Evolutionary conservation across 2,888 invertebrate species (phyloP), one percentile per base, ranked within the genome.

Genomic region (Campoletis raptor): DNA sequence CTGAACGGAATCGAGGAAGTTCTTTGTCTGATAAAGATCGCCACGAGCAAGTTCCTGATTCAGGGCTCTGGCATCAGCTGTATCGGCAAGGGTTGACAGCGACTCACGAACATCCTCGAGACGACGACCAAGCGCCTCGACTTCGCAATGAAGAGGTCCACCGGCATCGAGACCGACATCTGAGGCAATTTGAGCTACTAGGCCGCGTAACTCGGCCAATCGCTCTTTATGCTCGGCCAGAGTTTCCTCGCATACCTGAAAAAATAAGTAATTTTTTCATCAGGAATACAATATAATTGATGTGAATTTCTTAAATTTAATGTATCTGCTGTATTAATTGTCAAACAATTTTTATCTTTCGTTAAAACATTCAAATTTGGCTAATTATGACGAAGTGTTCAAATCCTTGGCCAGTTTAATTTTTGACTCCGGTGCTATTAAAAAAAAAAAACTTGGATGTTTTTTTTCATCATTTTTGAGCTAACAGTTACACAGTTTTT

Each of bases 41-140:
- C 95, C 95, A 69, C 95, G 95, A 64, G 96, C 94, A 85, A 95
- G 94, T 85, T 95, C 94, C 81, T 95, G 95, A 89, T 95, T 95
- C 92, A 90, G 95, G 85, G 96, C 96, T 87, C 96, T 95, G 37
- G 96, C 96, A 90, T 98, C 97, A 5, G 97, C 97, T 61, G 97
- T 96, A 94, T 97, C 97, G 0, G 97, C 97, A 89, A 98, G 94
- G 4, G 96, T 96, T 72, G 97, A 96, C 9, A 98, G 96, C 0
- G 97, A 96, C 85, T 97, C 96, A 36, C 97, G 96, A 45, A 97
- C 97, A 92, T 97, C 96, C 93, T 97, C 96, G 87, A 98, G 95
- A 45, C 97, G 95, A 84, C 96, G 95, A 64, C 97, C 97, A 77
- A 98, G 94, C 0, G 97, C 96, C 90, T 97, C 97, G 15, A 98